Evolutionary conservation across 2,797 vertebrate genomes (phyloP), one percentile per base, ranked within the genome.

Genomic region (Lerista edwardsae): DNA sequence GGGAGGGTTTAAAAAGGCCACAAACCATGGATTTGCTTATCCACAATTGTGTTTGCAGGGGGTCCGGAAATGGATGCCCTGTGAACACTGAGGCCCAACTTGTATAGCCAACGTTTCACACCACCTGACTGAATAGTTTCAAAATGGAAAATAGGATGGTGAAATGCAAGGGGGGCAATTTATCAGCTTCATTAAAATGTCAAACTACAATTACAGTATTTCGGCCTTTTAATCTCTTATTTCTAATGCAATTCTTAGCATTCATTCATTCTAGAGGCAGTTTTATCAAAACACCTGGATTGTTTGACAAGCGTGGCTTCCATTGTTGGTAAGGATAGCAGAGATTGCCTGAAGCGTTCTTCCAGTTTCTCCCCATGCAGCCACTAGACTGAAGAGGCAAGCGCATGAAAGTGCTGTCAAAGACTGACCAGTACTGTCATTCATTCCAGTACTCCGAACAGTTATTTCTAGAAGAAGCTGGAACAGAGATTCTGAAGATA

Each of bases 301-400:
- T 72, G 97, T 98, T 94, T 99, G 99, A 96, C 98, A 99, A 92
- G 98, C 98, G 72, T 99, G 98, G 95, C 98, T 99, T 94, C 98
- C 98, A 47, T 99, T 99, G 93, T 99, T 99, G 93, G 98, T 99
- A 92, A 99, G 98, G 91, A 99, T 99, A 91, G 99, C 98, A 59
- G 99, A 99, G 82, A 99, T 98, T 25, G 99, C 98, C 96, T 99
- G 98, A 89, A 99, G 96, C 0, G 97, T 99, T 94, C 98, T 98
- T 93, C 99, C 99, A 0, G 99, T 99, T 95, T 99, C 98, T 87
- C 99, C 99, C 98, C 98, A 99, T 25, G 98, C 96, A 88, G 99
- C 98, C 73, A 99, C 99, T 90, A 99, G 96, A 92, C 99, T 99
- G 95, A 99, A 99, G 93, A 99, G 98, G 94, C 98, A 99, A 93